Evolutionary conservation across 2,888 invertebrate genomes (phyloP).

Genomic region (Macroteleia sp.): DNA sequence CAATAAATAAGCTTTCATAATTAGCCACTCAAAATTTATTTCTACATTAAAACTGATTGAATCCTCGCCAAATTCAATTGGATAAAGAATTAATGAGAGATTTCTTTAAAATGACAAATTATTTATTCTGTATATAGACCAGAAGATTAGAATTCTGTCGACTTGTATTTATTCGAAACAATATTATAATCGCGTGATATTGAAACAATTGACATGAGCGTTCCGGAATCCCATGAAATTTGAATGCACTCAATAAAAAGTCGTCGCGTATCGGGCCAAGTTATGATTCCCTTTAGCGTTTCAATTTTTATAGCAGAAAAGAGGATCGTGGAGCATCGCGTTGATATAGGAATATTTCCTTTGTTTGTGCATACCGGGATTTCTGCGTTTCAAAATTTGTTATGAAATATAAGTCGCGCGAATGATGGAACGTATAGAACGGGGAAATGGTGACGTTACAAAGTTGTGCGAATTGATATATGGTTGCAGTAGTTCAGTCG

Average conservation of each 20-base stretch:
- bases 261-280: conserved; percentile 16
- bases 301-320: conserved; percentile 44
- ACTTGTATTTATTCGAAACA: conserved; percentile 13
- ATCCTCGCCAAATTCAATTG: too few species aligned
- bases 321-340: conserved; percentile 21
- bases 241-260: conserved; percentile 39
- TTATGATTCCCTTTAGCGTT: conserved; percentile 25
- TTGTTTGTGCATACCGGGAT: conserved; percentile 31
- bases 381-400: conserved; percentile 29
- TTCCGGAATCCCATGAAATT: conserved; percentile 28
- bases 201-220: conserved; percentile 24
- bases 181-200: conserved; percentile 16
- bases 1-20: too few species aligned
- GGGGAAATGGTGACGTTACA: conserved; percentile 34
- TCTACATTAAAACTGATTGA: too few species aligned
- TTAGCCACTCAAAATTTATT: too few species aligned
- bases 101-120: too few species aligned
- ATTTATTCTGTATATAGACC: too few species aligned
- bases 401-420: conserved; percentile 42
- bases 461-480: conserved; percentile 36
- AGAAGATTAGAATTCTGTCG: too few species aligned
- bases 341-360: conserved; percentile 21
- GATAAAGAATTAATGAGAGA: too few species aligned
- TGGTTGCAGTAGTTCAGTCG: conserved; percentile 2
- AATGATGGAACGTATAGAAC: conserved; percentile 33